These are phyloP conservation scores for Iguana delicatissima DNA, from an alignment of 2,797 vertebrate species.

Conservation along the genomic window DNA sequence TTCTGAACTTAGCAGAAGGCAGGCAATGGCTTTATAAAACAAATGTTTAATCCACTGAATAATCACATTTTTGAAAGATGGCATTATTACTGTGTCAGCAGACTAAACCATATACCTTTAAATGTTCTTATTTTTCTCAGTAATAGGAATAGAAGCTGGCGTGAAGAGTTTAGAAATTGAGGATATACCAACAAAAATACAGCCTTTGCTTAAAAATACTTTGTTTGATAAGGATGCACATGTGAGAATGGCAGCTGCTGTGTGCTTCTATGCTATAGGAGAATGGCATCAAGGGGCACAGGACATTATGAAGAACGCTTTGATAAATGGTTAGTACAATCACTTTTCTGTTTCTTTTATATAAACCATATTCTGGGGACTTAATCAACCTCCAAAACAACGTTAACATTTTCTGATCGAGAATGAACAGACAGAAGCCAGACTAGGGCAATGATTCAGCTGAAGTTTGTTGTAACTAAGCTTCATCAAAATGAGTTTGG, in stretches of 20 bases:
- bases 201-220: constrained; percentile 69
- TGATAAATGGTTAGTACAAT: constrained; percentile 75
- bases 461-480: background rate
- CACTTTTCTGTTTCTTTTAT: background rate
- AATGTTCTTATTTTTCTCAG: constrained; percentile 13
- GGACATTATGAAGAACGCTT: constrained; percentile 72
- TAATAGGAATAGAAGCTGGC: constrained; percentile 17
- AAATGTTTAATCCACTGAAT: background rate
- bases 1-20: background rate
- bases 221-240: constrained; percentile 73
- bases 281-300: constrained; percentile 66
- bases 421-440: background rate
- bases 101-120: background rate
- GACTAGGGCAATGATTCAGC: background rate
- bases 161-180: constrained; percentile 39
- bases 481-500: background rate
- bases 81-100: background rate
- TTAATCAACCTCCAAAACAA: background rate
- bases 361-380: background rate
- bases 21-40: constrained; percentile 23
- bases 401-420: background rate
- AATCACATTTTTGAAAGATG: background rate
- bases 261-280: constrained; percentile 78
- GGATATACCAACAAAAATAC: constrained; percentile 71
- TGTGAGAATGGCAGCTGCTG: constrained; percentile 80